Conservation (phyloP, 2,797 vertebrate genomes). For the Chromobotia macracanthus region DNA sequence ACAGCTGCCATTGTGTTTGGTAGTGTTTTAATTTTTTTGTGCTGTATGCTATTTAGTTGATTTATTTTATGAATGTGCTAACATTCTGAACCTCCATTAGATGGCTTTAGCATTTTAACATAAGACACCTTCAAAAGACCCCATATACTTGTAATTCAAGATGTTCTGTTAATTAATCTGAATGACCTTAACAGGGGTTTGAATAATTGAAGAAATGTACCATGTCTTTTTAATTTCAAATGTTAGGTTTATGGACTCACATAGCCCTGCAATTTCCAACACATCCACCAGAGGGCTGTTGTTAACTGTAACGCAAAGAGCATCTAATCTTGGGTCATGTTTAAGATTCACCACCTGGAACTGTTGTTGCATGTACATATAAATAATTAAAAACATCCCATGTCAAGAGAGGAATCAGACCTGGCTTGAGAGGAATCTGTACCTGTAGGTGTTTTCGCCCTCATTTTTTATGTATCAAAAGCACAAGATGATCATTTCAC, state of each 20-base stretch:
- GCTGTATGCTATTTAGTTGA: not conserved
- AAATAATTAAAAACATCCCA: not conserved
- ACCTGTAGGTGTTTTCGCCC: not conserved
- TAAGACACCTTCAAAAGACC: not conserved
- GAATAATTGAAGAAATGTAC: not conserved
- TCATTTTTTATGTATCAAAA: conserved; percentile 1
- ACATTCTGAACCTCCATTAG: not conserved
- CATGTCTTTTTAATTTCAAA: conserved; percentile 20
- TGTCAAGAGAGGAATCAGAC: not conserved
- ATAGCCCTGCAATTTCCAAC: conserved; percentile 34
- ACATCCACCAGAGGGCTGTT: conserved; percentile 67
- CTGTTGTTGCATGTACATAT: not conserved
- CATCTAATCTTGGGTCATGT: conserved; percentile 15
- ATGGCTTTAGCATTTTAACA: not conserved
- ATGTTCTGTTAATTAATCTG: not conserved
- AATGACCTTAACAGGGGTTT: not conserved
- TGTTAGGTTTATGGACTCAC: conserved; percentile 56
- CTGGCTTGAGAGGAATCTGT: not conserved
- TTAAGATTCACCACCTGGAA: conserved; percentile 5
- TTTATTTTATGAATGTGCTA: not conserved
- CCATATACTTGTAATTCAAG: not conserved
- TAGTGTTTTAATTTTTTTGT: not conserved
- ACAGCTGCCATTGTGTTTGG: not conserved
- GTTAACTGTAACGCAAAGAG: not conserved
- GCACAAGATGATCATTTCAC: not conserved